phyloP scores from a whole-genome alignment of 2,888 invertebrate species.

The Erynnis tages region DNA sequence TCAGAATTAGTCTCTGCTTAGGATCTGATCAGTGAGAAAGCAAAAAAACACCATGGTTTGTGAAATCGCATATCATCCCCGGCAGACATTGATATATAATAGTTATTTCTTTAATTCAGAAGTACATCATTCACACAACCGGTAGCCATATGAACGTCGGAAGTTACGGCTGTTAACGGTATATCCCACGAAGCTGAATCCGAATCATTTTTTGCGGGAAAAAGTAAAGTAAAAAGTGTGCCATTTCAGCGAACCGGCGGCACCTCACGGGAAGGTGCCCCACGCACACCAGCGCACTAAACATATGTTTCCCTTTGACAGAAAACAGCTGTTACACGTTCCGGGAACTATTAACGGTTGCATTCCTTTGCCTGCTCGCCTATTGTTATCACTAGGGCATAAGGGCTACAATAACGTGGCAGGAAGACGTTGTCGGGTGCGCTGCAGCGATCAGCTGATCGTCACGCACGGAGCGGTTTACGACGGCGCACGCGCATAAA shows the following conservation, averaged over 20 bases:
- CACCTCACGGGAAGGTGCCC: slow-evolving; percentile 23
- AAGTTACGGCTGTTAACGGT: too few species aligned
- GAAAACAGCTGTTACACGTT: slow-evolving; percentile 49
- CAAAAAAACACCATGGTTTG: too few species aligned
- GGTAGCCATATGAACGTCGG: too few species aligned
- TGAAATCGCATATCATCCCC: too few species aligned
- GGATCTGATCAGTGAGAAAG: too few species aligned
- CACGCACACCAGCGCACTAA: slow-evolving; percentile 31
- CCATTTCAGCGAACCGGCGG: slow-evolving; percentile 34
- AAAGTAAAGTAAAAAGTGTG: slow-evolving; percentile 33
- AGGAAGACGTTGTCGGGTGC: neutral
- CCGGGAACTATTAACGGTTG: slow-evolving; percentile 39
- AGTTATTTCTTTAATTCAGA: too few species aligned
- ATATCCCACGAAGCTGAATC: neutral
- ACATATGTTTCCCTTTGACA: slow-evolving; percentile 50
- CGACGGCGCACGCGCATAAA: slow-evolving; percentile 33
- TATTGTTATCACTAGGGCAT: neutral
- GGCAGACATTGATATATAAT: too few species aligned
- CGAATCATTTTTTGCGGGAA: slow-evolving; percentile 22
- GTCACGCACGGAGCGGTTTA: slow-evolving; percentile 27
- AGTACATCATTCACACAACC: too few species aligned
- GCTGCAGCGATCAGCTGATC: slow-evolving; percentile 40
- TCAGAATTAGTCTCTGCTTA: too few species aligned
- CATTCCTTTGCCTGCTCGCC: slow-evolving; percentile 10
- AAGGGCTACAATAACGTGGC: slow-evolving; percentile 13